Evolutionary conservation across 1,140 invertebrate species (phyloP).

Genomic region (Drosophila kanapiae): DNA sequence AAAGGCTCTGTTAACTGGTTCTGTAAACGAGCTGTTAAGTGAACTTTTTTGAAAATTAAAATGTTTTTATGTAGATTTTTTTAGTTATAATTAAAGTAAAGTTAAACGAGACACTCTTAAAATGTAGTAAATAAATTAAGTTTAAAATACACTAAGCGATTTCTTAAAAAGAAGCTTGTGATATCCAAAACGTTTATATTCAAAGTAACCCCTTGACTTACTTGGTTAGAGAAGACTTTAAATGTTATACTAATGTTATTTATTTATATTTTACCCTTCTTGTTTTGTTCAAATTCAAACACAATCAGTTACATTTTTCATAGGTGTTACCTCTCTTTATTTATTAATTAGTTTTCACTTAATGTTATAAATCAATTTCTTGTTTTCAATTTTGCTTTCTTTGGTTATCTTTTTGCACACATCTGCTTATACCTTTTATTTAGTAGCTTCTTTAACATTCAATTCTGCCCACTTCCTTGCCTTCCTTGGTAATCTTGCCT

Average conservation of each 20-base stretch:
- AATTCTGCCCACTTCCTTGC: conserved; percentile 38
- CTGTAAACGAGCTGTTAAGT: not conserved
- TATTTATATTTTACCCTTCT: not conserved
- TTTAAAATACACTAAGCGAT: no score
- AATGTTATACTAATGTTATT: not conserved
- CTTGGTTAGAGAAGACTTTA: no score
- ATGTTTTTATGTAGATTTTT: not conserved
- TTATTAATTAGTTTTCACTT: conserved; percentile 82
- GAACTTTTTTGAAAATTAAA: not conserved
- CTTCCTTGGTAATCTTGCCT: conserved; percentile 40
- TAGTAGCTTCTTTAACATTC: conserved; percentile 73
- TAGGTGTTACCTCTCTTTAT: conserved; percentile 79
- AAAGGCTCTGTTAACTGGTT: conserved; percentile 2
- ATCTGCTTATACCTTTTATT: conserved; percentile 63
- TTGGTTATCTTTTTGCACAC: conserved; percentile 71
- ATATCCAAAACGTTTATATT: no score
- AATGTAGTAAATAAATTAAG: not conserved
- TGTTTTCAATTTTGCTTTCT: conserved; percentile 72
- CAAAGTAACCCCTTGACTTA: no score
- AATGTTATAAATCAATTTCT: conserved; percentile 79
- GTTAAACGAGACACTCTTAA: not conserved
- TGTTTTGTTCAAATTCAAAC: not conserved
- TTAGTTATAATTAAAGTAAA: not conserved
- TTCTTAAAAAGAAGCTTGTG: no score
- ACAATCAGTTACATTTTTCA: conserved; percentile 63